A percentile compares a stretch with the other conserved stretches of the same genome.
phyloP scores from a whole-genome alignment of 2,797 vertebrate species.

The Macropus fuliginosus region DNA sequence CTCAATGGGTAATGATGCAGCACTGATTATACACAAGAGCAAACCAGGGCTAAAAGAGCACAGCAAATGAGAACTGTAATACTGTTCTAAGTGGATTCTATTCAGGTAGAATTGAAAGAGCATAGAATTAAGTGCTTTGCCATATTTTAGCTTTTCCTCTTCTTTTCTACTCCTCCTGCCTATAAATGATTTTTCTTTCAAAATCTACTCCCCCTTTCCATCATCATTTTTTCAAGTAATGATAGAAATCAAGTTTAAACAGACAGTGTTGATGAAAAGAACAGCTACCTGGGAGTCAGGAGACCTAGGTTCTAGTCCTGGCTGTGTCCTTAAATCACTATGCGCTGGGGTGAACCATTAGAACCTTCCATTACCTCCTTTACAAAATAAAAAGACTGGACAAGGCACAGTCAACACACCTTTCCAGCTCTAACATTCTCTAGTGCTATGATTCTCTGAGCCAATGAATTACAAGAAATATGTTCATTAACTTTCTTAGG shows the following conservation, averaged over 20 bases:
- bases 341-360: neutral
- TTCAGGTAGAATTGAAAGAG: neutral
- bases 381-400: neutral
- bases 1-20: neutral
- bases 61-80: neutral
- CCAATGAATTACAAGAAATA: neutral
- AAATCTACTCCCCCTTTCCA: neutral
- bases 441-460: neutral
- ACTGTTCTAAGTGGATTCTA: neutral
- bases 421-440: neutral
- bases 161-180: neutral
- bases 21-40: slow-evolving; percentile 4
- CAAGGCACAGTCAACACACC: neutral
- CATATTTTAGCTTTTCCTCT: neutral
- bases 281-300: neutral
- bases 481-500: neutral
- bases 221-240: neutral
- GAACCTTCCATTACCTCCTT: neutral
- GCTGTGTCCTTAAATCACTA: neutral
- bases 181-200: neutral
- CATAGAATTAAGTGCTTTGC: neutral
- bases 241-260: neutral
- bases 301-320: neutral
- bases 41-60: neutral
- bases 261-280: neutral